Conservation (phyloP, 2,888 invertebrate genomes). For the Drosophila falleni region DNA sequence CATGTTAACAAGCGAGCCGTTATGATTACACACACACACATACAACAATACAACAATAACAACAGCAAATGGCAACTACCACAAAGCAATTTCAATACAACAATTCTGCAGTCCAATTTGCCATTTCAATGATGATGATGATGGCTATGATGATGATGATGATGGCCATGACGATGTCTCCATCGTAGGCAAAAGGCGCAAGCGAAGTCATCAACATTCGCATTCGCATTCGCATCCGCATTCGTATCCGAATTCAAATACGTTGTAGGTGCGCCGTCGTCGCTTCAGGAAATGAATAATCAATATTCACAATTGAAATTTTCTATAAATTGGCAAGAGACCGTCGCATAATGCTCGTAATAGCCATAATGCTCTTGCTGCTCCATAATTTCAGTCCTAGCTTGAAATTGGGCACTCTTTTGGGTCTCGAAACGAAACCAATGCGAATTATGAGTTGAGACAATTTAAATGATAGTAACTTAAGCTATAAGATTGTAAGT, state of each 20-base stretch:
- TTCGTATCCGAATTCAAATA: slow-evolving; percentile 34
- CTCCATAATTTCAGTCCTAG: background rate
- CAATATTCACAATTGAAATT: slow-evolving; percentile 77
- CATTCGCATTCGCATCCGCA: slow-evolving; percentile 35
- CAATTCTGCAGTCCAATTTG: slow-evolving; percentile 74
- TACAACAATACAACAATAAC: slow-evolving; percentile 36
- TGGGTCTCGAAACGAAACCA: background rate
- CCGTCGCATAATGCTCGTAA: slow-evolving; percentile 15
- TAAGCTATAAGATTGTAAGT: too few relatives aligned
- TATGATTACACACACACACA: slow-evolving; percentile 67
- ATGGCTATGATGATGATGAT: slow-evolving; percentile 44
- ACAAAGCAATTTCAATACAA: slow-evolving; percentile 61
- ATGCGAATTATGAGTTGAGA: slow-evolving; percentile 1
- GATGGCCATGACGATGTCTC: slow-evolving; percentile 40
- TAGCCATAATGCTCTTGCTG: slow-evolving; percentile 8
- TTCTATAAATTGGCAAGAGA: slow-evolving; percentile 68
- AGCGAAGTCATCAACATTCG: slow-evolving; percentile 35
- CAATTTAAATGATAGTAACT: background rate
- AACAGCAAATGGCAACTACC: slow-evolving; percentile 56
- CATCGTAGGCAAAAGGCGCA: slow-evolving; percentile 37
- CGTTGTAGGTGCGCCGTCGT: slow-evolving; percentile 50
- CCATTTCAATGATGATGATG: slow-evolving; percentile 64
- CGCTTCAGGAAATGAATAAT: slow-evolving; percentile 72
- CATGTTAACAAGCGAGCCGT: slow-evolving; percentile 80
- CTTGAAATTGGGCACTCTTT: slow-evolving; percentile 7